Evolutionary conservation across 2,113 vertebrate genomes (phyloP), one percentile per base, ranked within the genome.

Genomic region (Trogon surrucura): DNA sequence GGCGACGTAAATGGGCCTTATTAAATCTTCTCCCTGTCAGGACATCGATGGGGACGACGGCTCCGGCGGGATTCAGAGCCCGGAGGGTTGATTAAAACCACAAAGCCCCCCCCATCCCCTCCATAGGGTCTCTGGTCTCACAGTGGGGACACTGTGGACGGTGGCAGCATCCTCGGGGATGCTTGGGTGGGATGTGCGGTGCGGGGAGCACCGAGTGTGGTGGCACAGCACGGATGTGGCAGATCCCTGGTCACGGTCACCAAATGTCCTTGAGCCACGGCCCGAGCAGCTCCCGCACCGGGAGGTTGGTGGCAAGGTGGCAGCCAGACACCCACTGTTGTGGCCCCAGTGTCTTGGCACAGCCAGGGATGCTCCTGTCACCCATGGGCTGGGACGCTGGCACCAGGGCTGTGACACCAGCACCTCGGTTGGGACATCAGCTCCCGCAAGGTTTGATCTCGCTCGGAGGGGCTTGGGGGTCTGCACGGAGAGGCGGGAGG

Each of bases 91-190:
- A 20, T 61, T n/a, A 29, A 57, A 61, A 26, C 48, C 1, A 2
- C 0, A 5, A 13, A 75, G 9, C n/a, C n/a, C n/a, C 26, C 36
- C 41, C 8, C 36, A 9, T 29, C n/a, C 50, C 44, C n/a, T 36
- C 45, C 13, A 45, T 5, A 27, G 30, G 30, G 36, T 47, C 30
- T n/a, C 48, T 9, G 9, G 30, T 26, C 44, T 38, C 29, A 5
- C 72, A 22, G 2, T 1, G 56, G 27, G 16, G n/a, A 44, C 3
- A 1, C 19, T 8, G 1, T 0, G 8, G 21, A 22, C 0, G 3
- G 30, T 13, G 44, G 56, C 73, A 4, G 36, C 88, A 7, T 5
- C 64, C 64, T 23, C n/a, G 15, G 23, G 56, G 74, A 64, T n/a
- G 67, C 74, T 56, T 3, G 0, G n/a, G 45, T 1, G 8, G 69